These are phyloP conservation scores for Gambelia wislizenii DNA, from an alignment of 2,797 vertebrate species.

Conservation along the genomic window DNA sequence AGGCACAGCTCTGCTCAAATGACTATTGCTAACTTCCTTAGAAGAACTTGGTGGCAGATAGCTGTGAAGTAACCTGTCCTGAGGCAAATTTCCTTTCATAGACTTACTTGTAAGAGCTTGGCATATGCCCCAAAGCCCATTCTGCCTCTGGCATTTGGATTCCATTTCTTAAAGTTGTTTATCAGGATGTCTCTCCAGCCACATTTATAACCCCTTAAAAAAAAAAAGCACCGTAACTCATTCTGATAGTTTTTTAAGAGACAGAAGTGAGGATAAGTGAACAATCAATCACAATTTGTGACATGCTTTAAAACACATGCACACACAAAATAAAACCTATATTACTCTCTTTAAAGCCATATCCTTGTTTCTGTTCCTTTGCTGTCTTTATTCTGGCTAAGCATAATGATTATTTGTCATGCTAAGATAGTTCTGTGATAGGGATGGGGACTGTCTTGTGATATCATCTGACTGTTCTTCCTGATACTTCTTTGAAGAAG, in stretches of 20 bases:
- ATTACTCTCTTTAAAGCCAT: not conserved
- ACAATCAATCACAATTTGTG: not conserved
- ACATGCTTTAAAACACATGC: not conserved
- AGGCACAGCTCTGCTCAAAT: not conserved
- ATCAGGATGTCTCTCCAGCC: not conserved
- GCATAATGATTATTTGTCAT: not conserved
- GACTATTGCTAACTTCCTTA: not conserved
- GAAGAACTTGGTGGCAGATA: not conserved
- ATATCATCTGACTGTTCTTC: not conserved
- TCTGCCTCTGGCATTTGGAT: not conserved
- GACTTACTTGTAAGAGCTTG: conserved; percentile 22
- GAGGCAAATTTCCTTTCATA: conserved; percentile 13
- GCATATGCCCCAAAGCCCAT: conserved; percentile 7
- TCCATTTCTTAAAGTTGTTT: conserved; percentile 11
- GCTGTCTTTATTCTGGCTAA: not conserved
- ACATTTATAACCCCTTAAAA: not conserved
- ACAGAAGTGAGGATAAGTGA: not conserved
- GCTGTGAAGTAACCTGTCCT: conserved; percentile 7
- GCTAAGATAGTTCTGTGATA: not conserved
- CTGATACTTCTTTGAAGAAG: not conserved
- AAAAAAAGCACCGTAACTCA: too few species aligned
- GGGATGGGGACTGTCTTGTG: not conserved
- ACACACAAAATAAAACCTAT: not conserved
- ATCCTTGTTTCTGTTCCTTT: not conserved
- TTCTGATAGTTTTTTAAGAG: not conserved